Conservation (phyloP, 2,888 invertebrate species). For the Agrochola circellaris region DNA sequence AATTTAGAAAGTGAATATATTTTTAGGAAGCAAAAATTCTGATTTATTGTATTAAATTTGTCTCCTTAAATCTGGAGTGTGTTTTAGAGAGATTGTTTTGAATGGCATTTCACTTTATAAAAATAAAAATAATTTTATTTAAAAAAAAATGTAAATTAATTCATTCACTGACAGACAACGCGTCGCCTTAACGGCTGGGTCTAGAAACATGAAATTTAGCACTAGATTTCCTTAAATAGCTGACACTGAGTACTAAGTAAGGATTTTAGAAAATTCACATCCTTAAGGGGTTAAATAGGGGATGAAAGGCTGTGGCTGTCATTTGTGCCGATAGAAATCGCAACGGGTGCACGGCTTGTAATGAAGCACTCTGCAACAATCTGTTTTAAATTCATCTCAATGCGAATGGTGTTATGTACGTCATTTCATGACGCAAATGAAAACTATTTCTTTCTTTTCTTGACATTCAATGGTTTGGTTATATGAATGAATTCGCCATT, state of each 20-base stretch:
- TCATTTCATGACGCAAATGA: constrained; percentile 36
- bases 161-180: neutral
- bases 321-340: neutral
- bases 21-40: neutral
- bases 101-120: neutral
- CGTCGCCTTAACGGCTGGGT: neutral
- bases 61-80: neutral
- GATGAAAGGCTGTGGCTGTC: neutral
- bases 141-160: neutral
- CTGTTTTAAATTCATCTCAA: constrained; percentile 8
- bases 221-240: neutral
- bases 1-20: constrained; percentile 1
- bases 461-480: constrained; percentile 9
- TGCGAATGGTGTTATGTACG: constrained; percentile 9
- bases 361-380: neutral
- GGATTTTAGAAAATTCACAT: neutral
- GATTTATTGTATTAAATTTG: constrained; percentile 8
- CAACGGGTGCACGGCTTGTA: neutral
- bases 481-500: constrained; percentile 29
- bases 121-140: neutral
- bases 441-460: constrained; percentile 10
- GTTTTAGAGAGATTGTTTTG: neutral
- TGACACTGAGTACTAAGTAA: neutral
- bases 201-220: neutral
- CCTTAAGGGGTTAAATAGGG: neutral